phyloP scores from a whole-genome alignment of 1,140 invertebrate species.

The Zophobas atratus region DNA sequence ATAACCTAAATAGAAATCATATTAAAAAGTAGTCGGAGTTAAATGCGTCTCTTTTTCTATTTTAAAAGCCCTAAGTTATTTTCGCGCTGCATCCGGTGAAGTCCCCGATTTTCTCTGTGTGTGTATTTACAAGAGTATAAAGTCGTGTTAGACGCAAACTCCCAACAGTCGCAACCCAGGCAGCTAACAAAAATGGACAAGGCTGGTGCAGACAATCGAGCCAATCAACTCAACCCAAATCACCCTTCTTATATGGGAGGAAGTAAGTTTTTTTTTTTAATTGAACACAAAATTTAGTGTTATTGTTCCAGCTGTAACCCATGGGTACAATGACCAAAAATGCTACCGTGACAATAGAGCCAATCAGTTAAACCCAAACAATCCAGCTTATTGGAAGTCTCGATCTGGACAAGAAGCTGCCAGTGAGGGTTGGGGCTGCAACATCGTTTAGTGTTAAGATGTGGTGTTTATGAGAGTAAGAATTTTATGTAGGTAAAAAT shows the following conservation, averaged over 20 bases:
- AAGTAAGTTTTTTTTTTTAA: neutral
- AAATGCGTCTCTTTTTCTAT: too few relatives aligned
- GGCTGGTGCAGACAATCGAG: neutral
- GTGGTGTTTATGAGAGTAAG: too few relatives aligned
- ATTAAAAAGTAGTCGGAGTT: too few relatives aligned
- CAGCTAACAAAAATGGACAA: neutral
- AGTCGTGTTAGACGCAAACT: too few relatives aligned
- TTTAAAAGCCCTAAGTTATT: too few relatives aligned
- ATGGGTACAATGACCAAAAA: neutral
- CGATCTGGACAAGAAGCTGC: neutral
- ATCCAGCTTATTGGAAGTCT: constrained; percentile 10
- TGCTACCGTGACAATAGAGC: constrained; percentile 4
- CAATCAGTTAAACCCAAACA: constrained; percentile 14
- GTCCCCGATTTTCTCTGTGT: too few relatives aligned
- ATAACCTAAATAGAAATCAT: neutral
- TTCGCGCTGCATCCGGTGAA: too few relatives aligned
- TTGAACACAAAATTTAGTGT: neutral
- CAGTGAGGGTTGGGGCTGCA: neutral
- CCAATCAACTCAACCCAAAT: constrained; percentile 8
- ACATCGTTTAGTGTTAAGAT: neutral
- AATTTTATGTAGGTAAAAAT: too few relatives aligned
- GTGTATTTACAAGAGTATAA: too few relatives aligned
- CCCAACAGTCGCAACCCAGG: too few relatives aligned
- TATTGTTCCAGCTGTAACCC: constrained; percentile 4
- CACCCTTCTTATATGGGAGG: neutral